phyloP scores from a whole-genome alignment of 2,888 invertebrate genomes.

The Nasonia oneida region DNA sequence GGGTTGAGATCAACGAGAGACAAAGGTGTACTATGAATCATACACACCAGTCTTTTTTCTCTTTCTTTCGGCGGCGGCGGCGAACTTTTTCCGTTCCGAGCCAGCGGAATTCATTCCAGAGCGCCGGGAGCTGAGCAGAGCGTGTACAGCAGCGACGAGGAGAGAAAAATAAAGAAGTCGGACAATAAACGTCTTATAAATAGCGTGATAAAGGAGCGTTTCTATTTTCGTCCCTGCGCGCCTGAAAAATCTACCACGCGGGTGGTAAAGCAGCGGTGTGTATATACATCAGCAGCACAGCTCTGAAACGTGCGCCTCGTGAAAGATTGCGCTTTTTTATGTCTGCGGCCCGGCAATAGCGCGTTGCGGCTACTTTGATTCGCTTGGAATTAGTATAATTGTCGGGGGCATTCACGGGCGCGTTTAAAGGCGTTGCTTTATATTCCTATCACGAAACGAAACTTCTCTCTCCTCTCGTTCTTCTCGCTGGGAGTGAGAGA shows the following conservation, averaged over 20 bases:
- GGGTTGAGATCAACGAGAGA: slow-evolving; percentile 23
- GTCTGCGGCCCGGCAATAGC: background rate
- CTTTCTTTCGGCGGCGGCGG: background rate
- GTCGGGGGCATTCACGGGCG: slow-evolving; percentile 39
- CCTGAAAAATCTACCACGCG: background rate
- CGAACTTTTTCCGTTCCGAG: background rate
- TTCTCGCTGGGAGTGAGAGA: background rate
- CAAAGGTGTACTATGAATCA: slow-evolving; percentile 17
- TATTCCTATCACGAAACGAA: slow-evolving; percentile 56
- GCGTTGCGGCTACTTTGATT: slow-evolving; percentile 43
- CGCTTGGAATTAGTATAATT: slow-evolving; percentile 55
- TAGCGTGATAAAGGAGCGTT: slow-evolving; percentile 17
- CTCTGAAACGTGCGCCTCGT: background rate
- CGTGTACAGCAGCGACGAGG: background rate
- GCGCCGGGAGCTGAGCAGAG: too few relatives aligned
- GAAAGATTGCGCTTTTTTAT: slow-evolving; percentile 28
- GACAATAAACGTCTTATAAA: slow-evolving; percentile 20
- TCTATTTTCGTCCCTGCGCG: slow-evolving; percentile 1
- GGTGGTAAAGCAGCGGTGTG: background rate
- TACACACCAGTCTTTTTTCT: background rate
- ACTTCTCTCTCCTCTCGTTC: background rate
- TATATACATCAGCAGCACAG: background rate
- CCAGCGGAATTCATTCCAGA: too few relatives aligned
- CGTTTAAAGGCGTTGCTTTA: slow-evolving; percentile 42
- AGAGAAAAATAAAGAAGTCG: background rate